These are phyloP conservation scores for Chlorospingus flavigularis DNA, from an alignment of 2,797 vertebrate genomes.

Conservation along the genomic window DNA sequence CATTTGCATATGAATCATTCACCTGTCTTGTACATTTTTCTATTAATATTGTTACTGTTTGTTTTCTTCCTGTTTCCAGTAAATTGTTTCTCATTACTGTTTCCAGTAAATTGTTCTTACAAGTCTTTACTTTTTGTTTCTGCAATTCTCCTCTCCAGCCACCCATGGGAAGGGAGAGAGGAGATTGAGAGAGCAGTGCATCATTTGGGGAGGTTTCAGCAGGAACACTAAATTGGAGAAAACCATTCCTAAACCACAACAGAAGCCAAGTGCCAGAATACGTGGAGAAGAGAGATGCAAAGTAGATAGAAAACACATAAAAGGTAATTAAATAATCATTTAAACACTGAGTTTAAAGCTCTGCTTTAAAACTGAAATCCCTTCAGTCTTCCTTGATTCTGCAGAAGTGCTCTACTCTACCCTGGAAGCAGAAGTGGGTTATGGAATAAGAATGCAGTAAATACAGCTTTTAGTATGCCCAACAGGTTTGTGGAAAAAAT, in stretches of 20 bases:
- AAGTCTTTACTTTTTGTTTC: neutral
- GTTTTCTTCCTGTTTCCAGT: neutral
- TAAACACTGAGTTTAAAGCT: neutral
- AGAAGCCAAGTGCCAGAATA: neutral
- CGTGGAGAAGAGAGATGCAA: neutral
- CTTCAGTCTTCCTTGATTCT: neutral
- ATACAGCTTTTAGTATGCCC: neutral
- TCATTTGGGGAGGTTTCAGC: neutral
- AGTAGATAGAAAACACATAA: neutral
- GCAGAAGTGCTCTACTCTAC: neutral
- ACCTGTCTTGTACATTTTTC: neutral
- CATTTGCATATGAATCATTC: neutral
- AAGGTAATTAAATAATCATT: neutral
- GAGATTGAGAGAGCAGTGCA: neutral
- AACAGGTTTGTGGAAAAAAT: neutral
- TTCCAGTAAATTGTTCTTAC: neutral
- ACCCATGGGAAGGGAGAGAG: neutral
- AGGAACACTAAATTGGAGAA: neutral
- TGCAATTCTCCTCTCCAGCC: neutral
- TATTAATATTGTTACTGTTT: neutral
- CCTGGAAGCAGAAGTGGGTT: neutral
- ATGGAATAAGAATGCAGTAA: neutral
- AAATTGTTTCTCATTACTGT: neutral
- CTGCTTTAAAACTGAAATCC: neutral
- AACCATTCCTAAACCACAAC: neutral